phyloP scores from a whole-genome alignment of 2,797 vertebrate species.

The Rhinogobio ventralis region DNA sequence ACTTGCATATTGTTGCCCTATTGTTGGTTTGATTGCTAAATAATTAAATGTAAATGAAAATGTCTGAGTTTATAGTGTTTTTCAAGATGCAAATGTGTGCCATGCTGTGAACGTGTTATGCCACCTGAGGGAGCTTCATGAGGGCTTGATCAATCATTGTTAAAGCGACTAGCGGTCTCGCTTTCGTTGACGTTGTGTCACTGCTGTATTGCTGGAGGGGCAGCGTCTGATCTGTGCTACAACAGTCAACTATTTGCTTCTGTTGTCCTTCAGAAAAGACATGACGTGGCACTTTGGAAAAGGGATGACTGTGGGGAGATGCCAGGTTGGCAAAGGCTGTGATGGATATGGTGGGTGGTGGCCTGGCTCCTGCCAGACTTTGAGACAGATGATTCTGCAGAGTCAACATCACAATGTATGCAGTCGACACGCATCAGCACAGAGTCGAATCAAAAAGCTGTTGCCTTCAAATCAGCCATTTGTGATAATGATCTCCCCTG shows the following conservation, averaged over 20 bases:
- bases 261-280: constrained; percentile 56
- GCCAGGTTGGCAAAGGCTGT: constrained; percentile 53
- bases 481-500: constrained; percentile 11
- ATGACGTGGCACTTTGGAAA: constrained; percentile 57
- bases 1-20: too few relatives aligned
- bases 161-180: constrained; percentile 28
- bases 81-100: not conserved
- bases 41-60: too few relatives aligned
- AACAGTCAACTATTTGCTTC: constrained; percentile 48
- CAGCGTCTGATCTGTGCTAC: constrained; percentile 35
- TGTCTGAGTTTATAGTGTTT: not conserved
- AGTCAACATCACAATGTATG: constrained; percentile 21
- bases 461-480: constrained; percentile 27
- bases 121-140: constrained; percentile 28
- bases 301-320: constrained; percentile 34
- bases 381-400: constrained; percentile 38
- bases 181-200: constrained; percentile 29
- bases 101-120: constrained; percentile 20
- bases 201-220: constrained; percentile 22
- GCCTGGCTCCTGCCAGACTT: constrained; percentile 32
- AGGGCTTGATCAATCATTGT: constrained; percentile 52
- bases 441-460: not conserved
- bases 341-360: constrained; percentile 55
- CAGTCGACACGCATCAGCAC: constrained; percentile 15
- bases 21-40: too few relatives aligned